These are phyloP conservation scores for Horisme vitalbata DNA, from an alignment of 2,888 invertebrate genomes.

Conservation along the genomic window DNA sequence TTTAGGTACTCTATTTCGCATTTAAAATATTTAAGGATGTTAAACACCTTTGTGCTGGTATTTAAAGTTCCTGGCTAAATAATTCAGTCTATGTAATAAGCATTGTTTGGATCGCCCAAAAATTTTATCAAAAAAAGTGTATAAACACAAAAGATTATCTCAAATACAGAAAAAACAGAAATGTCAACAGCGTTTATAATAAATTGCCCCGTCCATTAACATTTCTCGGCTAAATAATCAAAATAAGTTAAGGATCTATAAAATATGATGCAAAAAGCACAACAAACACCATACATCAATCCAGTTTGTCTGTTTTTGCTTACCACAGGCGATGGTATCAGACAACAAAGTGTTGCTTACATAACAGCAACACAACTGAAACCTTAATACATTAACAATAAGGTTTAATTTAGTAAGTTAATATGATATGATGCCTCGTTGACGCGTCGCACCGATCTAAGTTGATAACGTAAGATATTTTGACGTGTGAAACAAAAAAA, in stretches of 20 bases:
- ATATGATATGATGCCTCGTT: conserved; percentile 28
- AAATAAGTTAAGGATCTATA: conserved; percentile 25
- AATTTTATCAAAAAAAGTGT: no score
- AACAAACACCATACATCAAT: conserved; percentile 41
- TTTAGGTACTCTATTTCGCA: no score
- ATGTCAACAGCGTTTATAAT: conserved; percentile 1
- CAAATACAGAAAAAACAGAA: neutral
- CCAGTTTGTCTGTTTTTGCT: conserved; percentile 47
- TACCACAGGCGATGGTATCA: conserved; percentile 50
- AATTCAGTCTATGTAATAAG: no score
- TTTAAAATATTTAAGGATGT: no score
- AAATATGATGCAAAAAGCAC: conserved; percentile 30
- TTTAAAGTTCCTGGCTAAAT: no score
- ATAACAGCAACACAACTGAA: conserved; percentile 8
- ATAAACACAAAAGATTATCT: no score
- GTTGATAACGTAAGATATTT: conserved; percentile 62
- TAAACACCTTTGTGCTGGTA: no score
- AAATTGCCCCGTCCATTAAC: conserved; percentile 13
- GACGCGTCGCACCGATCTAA: conserved; percentile 58
- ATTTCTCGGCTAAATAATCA: conserved; percentile 17
- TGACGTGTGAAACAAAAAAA: conserved; percentile 62
- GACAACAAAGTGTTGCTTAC: conserved; percentile 50
- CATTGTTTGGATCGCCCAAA: no score
- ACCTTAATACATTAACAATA: conserved; percentile 1
- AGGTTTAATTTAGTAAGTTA: conserved; percentile 23